Percentiles rank a stretch among this genome's conserved stretches.
Evolutionary conservation across 1,140 invertebrate species (phyloP).

Genomic region (Rhopalosiphum maidis): DNA sequence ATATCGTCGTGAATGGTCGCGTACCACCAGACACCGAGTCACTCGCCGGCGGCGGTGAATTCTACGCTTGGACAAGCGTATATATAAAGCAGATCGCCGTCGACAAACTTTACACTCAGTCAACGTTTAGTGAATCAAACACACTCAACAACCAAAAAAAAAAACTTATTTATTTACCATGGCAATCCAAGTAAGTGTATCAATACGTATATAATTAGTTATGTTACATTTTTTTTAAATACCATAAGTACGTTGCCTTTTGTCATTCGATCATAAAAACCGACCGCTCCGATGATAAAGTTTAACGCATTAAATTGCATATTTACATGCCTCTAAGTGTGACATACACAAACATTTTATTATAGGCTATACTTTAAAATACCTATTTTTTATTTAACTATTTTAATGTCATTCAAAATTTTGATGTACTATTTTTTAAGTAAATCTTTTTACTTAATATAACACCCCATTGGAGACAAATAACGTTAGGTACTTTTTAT

Average conservation of each 20-base stretch:
- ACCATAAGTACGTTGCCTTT: not conserved
- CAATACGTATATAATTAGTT: not conserved
- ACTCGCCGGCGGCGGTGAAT: not conserved
- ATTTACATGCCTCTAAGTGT: not conserved
- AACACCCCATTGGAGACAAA: not conserved
- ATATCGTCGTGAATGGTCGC: too few species aligned
- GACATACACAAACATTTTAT: not conserved
- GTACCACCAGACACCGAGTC: not conserved
- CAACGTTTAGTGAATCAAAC: slow-evolving; percentile 17
- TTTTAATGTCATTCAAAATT: not conserved
- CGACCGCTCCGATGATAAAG: not conserved
- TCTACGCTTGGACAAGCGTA: not conserved
- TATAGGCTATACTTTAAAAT: not conserved
- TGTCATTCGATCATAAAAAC: not conserved
- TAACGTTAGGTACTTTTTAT: not conserved
- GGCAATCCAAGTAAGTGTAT: slow-evolving; percentile 31
- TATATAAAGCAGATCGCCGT: not conserved
- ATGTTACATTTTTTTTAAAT: not conserved
- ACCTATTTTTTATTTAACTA: not conserved
- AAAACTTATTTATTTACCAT: slow-evolving; percentile 1
- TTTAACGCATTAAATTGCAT: not conserved
- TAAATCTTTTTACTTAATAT: not conserved
- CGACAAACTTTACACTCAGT: not conserved
- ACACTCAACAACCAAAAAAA: slow-evolving; percentile 2
- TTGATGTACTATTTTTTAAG: not conserved